A percentile compares a stretch with the other conserved stretches of the same genome.
phyloP scores from a whole-genome alignment of 2,113 vertebrate species.

The pig (Sus scrofa) region T2T-Sscrofa CM000817.6:27662001-27662500 shows the following conservation, averaged over 20 bases:
- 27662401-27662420: not conserved
- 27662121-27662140: no score
- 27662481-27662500: fast-evolving
- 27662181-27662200: not conserved
- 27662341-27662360: not conserved
- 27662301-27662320: not conserved
- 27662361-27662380: no score
- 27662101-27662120: no score
- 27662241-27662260: not conserved
- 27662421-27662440: not conserved
- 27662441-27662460: fast-evolving
- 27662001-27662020: no score
- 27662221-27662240: not conserved
- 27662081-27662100: no score
- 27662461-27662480: fast-evolving
- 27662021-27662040: no score
- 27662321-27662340: fast-evolving
- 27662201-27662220: not conserved
- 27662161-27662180: no score
- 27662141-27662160: no score
- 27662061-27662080: no score
- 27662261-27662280: not conserved
- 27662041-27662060: no score
- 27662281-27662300: no score
- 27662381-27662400: not conserved